Base-by-base conservation (phyloP, 2,888 invertebrate genomes). In the Linnaemya vulpina region DNA sequence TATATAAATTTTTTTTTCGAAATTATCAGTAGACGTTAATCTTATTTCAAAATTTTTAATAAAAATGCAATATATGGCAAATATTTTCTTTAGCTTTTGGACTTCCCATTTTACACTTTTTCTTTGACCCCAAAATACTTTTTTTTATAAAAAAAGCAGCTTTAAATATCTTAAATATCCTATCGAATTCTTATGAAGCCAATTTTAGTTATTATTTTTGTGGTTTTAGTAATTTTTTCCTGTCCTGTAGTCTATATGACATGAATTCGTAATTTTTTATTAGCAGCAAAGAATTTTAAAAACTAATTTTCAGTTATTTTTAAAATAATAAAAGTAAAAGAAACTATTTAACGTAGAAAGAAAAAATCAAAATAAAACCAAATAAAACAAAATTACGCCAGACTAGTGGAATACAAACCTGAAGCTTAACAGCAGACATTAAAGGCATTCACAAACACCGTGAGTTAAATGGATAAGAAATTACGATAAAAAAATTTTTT, bases 181-280 rank as follows among this genome's bases (percentile, higher is more conserved):
- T n/a, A n/a, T n/a, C n/a, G n/a, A n/a, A n/a, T n/a, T n/a, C n/a
- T n/a, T n/a, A n/a, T n/a, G n/a, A n/a, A n/a, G n/a, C n/a, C n/a
- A n/a, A 38, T 49, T 49, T 49, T 35, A 10, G 5, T 35, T 49
- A 58, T 17, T 20, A 46, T 46, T 71, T 15, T 15, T 38, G 49
- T 74, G 22, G 49, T 7, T 25, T 62, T 74, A 10, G 15, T 38
- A 17, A 22, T 40, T 25, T 55, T 43, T 43, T 15, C 17, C 25
- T 25, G 15, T 51, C 15, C 20, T 30, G 15, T 65, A 53, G 53
- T 55, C 40, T 62, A 25, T 63, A 53, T 65, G 75, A 65, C 75
- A 65, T 75, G 75, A 75, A 75, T 75, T 75, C 53, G 9, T 75
- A 75, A 75, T 75, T 40, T 63, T 63, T 63, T 63, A 10, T 75